Evolutionary conservation across 2,113 vertebrate genomes (phyloP), one percentile per base, ranked within the genome.

Genomic region (Tautogolabrus adspersus): DNA sequence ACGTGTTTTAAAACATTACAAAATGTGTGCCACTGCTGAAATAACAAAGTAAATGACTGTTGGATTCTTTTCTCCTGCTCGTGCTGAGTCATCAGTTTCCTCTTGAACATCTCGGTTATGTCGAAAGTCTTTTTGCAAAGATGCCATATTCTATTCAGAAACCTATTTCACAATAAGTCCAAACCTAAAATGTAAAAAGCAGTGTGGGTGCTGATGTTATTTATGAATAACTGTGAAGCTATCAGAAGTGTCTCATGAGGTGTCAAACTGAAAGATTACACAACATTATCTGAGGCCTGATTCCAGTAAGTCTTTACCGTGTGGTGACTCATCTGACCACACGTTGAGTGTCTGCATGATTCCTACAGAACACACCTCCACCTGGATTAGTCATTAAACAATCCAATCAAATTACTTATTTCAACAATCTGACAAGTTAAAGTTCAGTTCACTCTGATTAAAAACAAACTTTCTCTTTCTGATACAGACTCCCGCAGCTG

Each of bases 301-400:
- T 87, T 89, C 85, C 80, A 75, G 77, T 72, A 55, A 60, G 6
- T 56, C 30, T 58, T 55, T 58, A 68, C 0, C 13, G 16, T 51
- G 30, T 44, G 21, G 42, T 83, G 82, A 90, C 49, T 88, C 76
- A 87, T 51, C 58, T 19, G 9, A 21, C 70, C 77, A 66, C 47
- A 58, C 6, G 5, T 51, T 38, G 57, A 49, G 54, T 16, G 38
- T 30, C 47, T 21, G 2, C 2, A 38, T 58, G 34, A 66, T 13
- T 72, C 47, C 59, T 12, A 37, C 16, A 59, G 22, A 9, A 37
- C 74, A 42, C 75, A 58, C 49, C 44, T 66, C 37, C 30, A 54
- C 38, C 11, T 74, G 73, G 22, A 64, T 77, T 72, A 52, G 10
- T 63, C 51, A 46, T 3, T 30, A 47, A 67, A 58, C 22, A 22